Conservation (phyloP, 1,140 invertebrate genomes). For the Drosophila seguyi region DNA sequence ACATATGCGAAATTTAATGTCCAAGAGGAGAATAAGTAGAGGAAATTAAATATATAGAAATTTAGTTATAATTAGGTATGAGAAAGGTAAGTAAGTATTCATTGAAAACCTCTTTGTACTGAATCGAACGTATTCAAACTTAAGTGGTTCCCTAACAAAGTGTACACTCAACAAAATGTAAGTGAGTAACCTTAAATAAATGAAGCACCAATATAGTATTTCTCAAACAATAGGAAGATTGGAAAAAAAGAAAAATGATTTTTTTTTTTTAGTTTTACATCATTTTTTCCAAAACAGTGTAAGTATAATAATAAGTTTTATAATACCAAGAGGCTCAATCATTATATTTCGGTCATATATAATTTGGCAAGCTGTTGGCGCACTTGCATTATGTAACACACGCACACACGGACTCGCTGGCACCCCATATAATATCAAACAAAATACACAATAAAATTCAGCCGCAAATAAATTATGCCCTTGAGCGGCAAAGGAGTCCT, state of each 20-base stretch:
- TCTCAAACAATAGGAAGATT: too few relatives aligned
- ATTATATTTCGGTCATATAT: slow-evolving; percentile 50
- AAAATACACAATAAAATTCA: slow-evolving; percentile 84
- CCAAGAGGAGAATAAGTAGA: neutral
- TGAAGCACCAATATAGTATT: too few relatives aligned
- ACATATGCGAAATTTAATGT: slow-evolving; percentile 28
- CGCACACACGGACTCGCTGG: slow-evolving; percentile 30
- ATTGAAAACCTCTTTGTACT: neutral
- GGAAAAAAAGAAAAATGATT: too few relatives aligned
- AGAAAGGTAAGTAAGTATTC: neutral
- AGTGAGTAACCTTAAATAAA: neutral
- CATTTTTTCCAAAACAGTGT: slow-evolving; percentile 21
- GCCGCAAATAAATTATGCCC: slow-evolving; percentile 79
- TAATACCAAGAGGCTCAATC: slow-evolving; percentile 46
- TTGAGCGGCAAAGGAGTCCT: slow-evolving; percentile 62
- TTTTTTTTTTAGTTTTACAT: too few relatives aligned
- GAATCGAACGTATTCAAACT: neutral
- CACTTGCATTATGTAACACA: slow-evolving; percentile 53
- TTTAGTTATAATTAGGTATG: neutral
- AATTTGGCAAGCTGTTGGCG: slow-evolving; percentile 70
- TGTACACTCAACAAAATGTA: neutral
- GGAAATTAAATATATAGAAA: neutral
- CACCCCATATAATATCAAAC: slow-evolving; percentile 66
- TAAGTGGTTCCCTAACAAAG: too few relatives aligned
- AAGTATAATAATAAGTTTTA: slow-evolving; percentile 55